phyloP scores from a whole-genome alignment of 2,797 vertebrate genomes.

The Margarornis squamiger region DNA sequence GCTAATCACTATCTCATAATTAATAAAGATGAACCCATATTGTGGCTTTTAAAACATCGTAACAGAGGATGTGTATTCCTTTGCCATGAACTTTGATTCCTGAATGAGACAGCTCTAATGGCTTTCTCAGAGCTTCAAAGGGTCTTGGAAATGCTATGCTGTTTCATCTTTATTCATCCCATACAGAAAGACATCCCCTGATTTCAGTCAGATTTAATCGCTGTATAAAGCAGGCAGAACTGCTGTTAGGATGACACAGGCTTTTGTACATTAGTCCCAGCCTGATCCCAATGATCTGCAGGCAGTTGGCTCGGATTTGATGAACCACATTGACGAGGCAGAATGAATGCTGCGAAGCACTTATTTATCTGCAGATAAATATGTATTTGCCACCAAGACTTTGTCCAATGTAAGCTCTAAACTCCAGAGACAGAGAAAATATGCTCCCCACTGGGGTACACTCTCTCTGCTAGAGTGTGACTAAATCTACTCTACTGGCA shows the following conservation, averaged over 20 bases:
- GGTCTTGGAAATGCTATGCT: neutral
- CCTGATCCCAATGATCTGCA: neutral
- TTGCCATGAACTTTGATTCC: neutral
- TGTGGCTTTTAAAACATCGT: neutral
- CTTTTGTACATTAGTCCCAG: neutral
- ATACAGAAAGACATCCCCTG: neutral
- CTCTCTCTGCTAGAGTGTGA: neutral
- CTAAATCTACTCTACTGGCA: constrained; percentile 29
- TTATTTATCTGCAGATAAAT: neutral
- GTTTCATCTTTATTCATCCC: neutral
- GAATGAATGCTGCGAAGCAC: neutral
- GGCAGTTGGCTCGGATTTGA: neutral
- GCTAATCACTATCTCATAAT: neutral
- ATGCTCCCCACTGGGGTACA: neutral
- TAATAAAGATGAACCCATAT: neutral
- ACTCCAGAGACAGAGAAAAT: neutral
- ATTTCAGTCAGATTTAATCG: neutral
- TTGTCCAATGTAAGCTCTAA: neutral
- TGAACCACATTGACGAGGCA: neutral
- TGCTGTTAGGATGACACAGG: neutral
- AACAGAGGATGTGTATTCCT: neutral
- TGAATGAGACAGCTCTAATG: neutral
- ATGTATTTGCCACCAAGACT: neutral
- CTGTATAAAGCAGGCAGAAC: neutral
- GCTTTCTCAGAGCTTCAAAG: neutral